Percentiles rank a stretch among this genome's conserved stretches.
Evolutionary conservation across 2,113 vertebrate genomes (phyloP).

Genomic region (Etheostoma spectabile): DNA sequence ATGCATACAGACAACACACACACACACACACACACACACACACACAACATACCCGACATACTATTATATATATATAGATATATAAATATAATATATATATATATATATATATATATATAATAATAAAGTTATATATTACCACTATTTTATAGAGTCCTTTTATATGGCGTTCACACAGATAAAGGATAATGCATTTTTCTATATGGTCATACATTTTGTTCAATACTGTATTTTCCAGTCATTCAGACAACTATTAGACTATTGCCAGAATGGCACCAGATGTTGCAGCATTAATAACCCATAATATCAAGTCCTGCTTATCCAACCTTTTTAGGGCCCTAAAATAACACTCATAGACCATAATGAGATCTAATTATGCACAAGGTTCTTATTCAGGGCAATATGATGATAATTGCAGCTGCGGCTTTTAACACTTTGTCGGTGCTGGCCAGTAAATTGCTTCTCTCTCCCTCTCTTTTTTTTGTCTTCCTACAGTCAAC

Average conservation of each 20-base stretch:
- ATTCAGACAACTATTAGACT: constrained; percentile 43
- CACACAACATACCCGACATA: no score
- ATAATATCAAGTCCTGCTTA: constrained; percentile 83
- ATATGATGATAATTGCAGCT: constrained; percentile 79
- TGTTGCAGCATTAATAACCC: constrained; percentile 81
- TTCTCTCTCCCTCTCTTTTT: constrained; percentile 44
- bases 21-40: no score
- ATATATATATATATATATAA: no score
- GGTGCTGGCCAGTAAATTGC: constrained; percentile 69
- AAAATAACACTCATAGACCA: constrained; percentile 83
- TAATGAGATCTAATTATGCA: constrained; percentile 83
- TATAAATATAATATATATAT: no score
- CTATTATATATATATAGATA: no score
- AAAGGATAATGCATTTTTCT: constrained; percentile 38
- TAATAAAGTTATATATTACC: no score
- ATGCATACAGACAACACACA: constrained; percentile 58
- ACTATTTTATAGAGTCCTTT: constrained; percentile 30
- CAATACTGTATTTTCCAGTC: constrained; percentile 31
- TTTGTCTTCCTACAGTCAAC: constrained; percentile 65
- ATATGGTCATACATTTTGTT: constrained; percentile 26
- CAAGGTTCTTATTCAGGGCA: constrained; percentile 78
- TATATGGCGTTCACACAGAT: constrained; percentile 1
- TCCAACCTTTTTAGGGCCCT: constrained; percentile 79
- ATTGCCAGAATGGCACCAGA: constrained; percentile 76
- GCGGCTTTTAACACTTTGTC: constrained; percentile 78